Base-by-base conservation (phyloP, 2,113 vertebrate species). In the Cyanoderma ruficeps region DNA sequence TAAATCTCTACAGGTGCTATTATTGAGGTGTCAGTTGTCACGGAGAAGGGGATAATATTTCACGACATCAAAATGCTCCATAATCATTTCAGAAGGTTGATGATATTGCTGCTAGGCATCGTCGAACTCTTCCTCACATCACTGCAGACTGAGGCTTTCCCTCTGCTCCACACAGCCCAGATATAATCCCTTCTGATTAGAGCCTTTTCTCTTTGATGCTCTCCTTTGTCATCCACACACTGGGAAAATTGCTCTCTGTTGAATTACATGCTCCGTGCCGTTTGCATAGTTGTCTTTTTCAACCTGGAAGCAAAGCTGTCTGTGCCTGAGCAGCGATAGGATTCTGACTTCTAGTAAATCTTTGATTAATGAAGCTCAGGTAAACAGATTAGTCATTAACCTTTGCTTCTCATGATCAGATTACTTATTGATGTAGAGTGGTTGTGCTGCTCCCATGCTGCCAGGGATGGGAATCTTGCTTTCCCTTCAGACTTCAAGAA, bases 361-460 rank as follows among this genome's bases (percentile, higher is more conserved):
- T 96, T 96, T 96, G 95, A 96, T 97, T 97, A 97, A 97, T 95
- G 90, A 94, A 96, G 88, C 93, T 93, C 88, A 89, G 93, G 95
- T 97, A 97, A 97, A 97, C 96, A 94, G 95, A 97, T 97, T 93
- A 96, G 93, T 93, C 96, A 97, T 97, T 97, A 97, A 97, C 95
- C 96, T 97, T 92, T 97, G 95, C 81, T 97, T 94, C 90, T 95
- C 70, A n/a, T 96, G 90, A 87, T 96, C 91, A 96, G 93, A 97
- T 97, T 97, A 94, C 93, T 96, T 97, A 96, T 89, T 96, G 94
- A 92, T 93, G 90, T 55, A 4, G 84, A 96, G 61, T 65, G 78
- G 53, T 55, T 74, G 63, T 72, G 67, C 75, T 69, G 74, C 90
- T 93, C 70, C 77, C 31, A 10, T 82, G 72, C 83, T 93, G 88